phyloP scores from a whole-genome alignment of 1,140 invertebrate genomes.

The Zaprionus davidi region DNA sequence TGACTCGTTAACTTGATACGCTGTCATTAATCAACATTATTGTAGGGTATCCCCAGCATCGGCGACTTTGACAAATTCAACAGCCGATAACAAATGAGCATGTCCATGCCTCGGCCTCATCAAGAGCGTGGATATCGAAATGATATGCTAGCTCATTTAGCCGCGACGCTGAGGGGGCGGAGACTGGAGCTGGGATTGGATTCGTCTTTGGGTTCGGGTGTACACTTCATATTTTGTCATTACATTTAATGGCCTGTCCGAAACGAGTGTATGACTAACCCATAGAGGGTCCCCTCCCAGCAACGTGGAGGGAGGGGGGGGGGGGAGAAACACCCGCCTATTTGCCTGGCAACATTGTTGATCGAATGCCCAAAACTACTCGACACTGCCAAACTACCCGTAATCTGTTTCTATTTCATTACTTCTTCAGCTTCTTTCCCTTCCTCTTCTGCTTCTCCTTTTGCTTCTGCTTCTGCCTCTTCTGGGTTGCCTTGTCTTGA shows the following conservation, averaged over 20 bases:
- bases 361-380: conserved; percentile 22
- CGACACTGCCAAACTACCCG: conserved; percentile 20
- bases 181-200: background rate
- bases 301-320: background rate
- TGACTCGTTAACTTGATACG: conserved; percentile 29
- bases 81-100: conserved; percentile 41
- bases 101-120: conserved; percentile 35
- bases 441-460: no score
- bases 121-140: conserved; percentile 32
- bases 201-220: conserved; percentile 14
- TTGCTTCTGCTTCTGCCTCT: background rate
- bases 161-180: background rate
- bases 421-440: background rate
- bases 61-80: conserved; percentile 58
- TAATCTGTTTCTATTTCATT: conserved; percentile 21
- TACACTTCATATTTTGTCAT: conserved; percentile 64
- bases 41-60: conserved; percentile 20
- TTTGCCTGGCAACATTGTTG: conserved; percentile 32
- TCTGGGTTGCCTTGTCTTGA: background rate
- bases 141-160: conserved; percentile 47
- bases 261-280: conserved; percentile 31
- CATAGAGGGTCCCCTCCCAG: background rate
- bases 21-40: conserved; percentile 33
- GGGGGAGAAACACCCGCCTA: conserved; percentile 45
- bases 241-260: conserved; percentile 69